Evolutionary conservation across 2,888 invertebrate species (phyloP).

Genomic region (Colletes collaris): DNA sequence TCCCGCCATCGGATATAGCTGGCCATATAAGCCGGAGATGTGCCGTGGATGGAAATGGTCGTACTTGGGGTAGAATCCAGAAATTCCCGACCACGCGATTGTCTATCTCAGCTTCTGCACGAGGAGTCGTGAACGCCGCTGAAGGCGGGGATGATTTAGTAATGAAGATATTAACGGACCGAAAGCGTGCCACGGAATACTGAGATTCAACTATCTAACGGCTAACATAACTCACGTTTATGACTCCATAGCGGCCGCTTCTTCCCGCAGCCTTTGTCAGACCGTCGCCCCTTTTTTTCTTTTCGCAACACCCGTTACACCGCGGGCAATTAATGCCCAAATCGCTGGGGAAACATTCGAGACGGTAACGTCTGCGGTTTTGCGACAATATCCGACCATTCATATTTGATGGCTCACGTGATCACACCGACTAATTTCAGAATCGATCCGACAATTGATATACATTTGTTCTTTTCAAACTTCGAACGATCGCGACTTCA

Average conservation of each 20-base stretch:
- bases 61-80: constrained; percentile 62
- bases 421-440: constrained; percentile 19
- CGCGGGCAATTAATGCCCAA: constrained; percentile 60
- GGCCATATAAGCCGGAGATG: constrained; percentile 64
- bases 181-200: constrained; percentile 81
- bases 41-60: constrained; percentile 70
- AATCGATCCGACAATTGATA: background rate
- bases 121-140: constrained; percentile 50
- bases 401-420: background rate
- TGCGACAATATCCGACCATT: constrained; percentile 9
- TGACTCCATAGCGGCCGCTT: constrained; percentile 77
- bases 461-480: too few relatives aligned
- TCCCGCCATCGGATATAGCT: constrained; percentile 44
- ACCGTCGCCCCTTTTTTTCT: constrained; percentile 31
- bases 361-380: constrained; percentile 25
- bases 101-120: constrained; percentile 25
- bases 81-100: constrained; percentile 56
- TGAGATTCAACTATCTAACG: constrained; percentile 83
- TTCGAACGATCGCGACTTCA: too few relatives aligned
- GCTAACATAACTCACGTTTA: constrained; percentile 82
- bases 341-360: constrained; percentile 51
- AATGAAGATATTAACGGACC: constrained; percentile 83
- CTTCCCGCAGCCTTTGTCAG: constrained; percentile 56
- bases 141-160: constrained; percentile 81
- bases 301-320: constrained; percentile 51